Evolutionary conservation across 2,797 vertebrate species (phyloP).

Genomic region (Nothura maculosa): DNA sequence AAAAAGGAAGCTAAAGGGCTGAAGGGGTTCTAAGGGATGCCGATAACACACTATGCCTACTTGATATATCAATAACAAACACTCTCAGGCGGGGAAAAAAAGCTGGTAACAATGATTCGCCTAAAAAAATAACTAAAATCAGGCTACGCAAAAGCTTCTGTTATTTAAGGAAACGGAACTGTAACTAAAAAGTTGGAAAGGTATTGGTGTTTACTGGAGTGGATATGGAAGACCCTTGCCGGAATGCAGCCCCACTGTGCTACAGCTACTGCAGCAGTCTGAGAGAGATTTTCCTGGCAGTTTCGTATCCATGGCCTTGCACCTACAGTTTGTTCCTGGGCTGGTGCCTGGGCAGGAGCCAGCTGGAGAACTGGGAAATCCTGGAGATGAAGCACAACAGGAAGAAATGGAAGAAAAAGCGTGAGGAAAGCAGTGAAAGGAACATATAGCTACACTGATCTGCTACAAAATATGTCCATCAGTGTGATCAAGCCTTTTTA

Average conservation of each 20-base stretch:
- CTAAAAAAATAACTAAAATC: not conserved
- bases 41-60: not conserved
- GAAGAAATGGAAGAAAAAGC: not conserved
- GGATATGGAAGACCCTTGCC: not conserved
- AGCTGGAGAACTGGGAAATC: not conserved
- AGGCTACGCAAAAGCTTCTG: not conserved
- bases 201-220: too few relatives aligned
- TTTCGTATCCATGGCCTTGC: rapidly evolving
- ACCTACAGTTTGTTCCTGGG: not conserved
- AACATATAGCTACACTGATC: not conserved
- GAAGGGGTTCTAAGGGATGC: not conserved
- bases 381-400: not conserved
- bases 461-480: rapidly evolving
- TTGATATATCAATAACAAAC: not conserved
- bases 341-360: not conserved
- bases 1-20: not conserved
- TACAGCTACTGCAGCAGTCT: not conserved
- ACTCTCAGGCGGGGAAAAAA: not conserved
- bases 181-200: not conserved
- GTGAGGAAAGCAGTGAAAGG: rapidly evolving
- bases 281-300: not conserved
- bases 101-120: not conserved
- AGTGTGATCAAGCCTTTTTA: not conserved
- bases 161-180: not conserved
- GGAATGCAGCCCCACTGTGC: rapidly evolving